Conservation (phyloP, 64 coral and sea anemone genomes). For the Actinia equina region DNA sequence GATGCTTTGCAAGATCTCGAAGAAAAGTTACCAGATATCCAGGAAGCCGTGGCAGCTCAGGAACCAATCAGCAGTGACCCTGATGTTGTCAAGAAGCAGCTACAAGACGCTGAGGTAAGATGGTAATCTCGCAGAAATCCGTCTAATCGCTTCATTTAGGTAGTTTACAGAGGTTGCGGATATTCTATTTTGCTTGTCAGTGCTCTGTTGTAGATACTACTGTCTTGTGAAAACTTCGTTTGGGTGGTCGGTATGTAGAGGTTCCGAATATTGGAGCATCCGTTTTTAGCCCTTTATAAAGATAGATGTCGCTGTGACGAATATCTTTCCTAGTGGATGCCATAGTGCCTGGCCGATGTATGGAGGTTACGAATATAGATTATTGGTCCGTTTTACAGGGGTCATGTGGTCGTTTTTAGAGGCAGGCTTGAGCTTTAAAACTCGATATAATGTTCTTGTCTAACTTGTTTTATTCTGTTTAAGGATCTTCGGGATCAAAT, state of each 20-base stretch:
- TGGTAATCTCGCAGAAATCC: background rate
- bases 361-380: background rate
- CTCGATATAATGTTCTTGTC: background rate
- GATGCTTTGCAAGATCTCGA: constrained; percentile 71
- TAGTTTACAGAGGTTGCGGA: no score
- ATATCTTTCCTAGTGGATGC: no score
- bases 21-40: constrained; percentile 71
- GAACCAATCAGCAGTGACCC: constrained; percentile 89
- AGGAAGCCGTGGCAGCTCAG: constrained; percentile 65
- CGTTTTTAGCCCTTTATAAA: no score
- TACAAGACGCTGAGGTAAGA: constrained; percentile 83
- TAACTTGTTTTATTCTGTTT: background rate
- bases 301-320: no score
- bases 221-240: background rate
- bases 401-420: no score
- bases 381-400: no score
- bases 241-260: background rate
- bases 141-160: no score
- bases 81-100: constrained; percentile 69
- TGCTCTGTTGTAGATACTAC: background rate
- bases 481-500: constrained; percentile 78
- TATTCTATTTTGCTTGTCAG: no score
- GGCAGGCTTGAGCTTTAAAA: no score
- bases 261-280: background rate
- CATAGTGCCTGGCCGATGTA: background rate